phyloP scores from a whole-genome alignment of 2,888 invertebrate species.

The Meta bourneti region DNA sequence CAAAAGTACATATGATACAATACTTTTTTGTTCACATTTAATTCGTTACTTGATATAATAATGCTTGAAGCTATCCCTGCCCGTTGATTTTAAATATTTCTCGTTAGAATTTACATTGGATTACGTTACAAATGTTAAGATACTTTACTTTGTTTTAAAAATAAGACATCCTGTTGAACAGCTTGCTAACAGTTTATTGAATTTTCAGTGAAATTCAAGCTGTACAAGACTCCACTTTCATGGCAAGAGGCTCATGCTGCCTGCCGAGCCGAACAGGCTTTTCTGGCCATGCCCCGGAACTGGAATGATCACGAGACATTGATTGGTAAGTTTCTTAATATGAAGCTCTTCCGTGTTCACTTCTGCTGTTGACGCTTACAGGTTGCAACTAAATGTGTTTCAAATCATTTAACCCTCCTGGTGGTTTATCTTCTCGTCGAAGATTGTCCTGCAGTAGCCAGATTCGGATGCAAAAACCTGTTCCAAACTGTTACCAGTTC shows the following conservation, averaged over 20 bases:
- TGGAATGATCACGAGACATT: slow-evolving; percentile 69
- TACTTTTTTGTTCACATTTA: neutral
- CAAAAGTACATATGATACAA: neutral
- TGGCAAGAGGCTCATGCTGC: slow-evolving; percentile 75
- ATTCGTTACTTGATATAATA: neutral
- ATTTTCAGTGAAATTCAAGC: slow-evolving; percentile 71
- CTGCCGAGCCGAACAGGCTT: slow-evolving; percentile 67
- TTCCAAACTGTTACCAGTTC: no score
- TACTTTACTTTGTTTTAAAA: no score
- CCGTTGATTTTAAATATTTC: no score
- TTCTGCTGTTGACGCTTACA: neutral
- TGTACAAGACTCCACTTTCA: slow-evolving; percentile 70
- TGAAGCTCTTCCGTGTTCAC: neutral
- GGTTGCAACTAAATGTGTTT: no score
- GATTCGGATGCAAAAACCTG: no score
- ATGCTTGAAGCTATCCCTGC: neutral
- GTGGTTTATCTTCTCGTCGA: no score
- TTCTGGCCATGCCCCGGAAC: slow-evolving; percentile 74
- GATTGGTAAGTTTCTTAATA: slow-evolving; percentile 35
- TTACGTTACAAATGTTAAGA: no score
- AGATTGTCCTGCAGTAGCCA: no score
- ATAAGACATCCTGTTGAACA: neutral
- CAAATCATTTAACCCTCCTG: no score
- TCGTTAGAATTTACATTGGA: no score
- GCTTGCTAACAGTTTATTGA: neutral